Percentiles rank a stretch among this genome's conserved stretches.
These are phyloP conservation scores for Aphaenogaster rudis DNA, from an alignment of 1,140 invertebrate species.

Conservation along the genomic window DNA sequence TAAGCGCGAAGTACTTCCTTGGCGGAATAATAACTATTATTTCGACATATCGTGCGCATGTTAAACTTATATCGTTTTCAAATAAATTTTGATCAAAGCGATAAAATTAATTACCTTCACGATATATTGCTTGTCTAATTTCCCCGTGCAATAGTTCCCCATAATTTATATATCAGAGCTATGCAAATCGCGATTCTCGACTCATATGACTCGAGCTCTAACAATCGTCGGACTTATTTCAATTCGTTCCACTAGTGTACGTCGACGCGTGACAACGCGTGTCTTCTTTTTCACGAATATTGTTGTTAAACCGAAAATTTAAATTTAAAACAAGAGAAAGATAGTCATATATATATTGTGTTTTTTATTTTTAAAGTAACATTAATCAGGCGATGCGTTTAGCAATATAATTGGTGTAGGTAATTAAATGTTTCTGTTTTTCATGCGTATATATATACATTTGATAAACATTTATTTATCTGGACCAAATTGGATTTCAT, in stretches of 20 bases:
- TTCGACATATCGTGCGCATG: no score
- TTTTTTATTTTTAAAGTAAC: constrained; percentile 1
- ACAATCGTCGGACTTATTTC: constrained; percentile 14
- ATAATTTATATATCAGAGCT: constrained; percentile 19
- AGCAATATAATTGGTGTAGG: neutral
- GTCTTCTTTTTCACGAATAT: neutral
- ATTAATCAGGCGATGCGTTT: neutral
- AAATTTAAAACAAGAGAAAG: neutral
- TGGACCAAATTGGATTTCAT: neutral
- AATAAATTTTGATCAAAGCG: neutral
- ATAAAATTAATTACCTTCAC: constrained; percentile 7
- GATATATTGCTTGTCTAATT: neutral
- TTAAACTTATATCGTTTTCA: neutral
- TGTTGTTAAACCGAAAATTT: neutral
- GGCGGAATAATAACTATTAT: neutral
- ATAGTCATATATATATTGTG: neutral
- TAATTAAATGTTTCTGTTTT: neutral
- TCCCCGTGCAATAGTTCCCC: neutral
- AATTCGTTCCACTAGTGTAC: constrained; percentile 31
- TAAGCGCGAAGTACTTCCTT: neutral
- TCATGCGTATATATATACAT: neutral
- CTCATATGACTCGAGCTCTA: neutral
- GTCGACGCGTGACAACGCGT: no score
- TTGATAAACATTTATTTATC: constrained; percentile 16
- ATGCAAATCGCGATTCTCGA: constrained; percentile 10